Evolutionary conservation across 2,888 invertebrate genomes (phyloP).

Genomic region (Noctuana brunneofusca): DNA sequence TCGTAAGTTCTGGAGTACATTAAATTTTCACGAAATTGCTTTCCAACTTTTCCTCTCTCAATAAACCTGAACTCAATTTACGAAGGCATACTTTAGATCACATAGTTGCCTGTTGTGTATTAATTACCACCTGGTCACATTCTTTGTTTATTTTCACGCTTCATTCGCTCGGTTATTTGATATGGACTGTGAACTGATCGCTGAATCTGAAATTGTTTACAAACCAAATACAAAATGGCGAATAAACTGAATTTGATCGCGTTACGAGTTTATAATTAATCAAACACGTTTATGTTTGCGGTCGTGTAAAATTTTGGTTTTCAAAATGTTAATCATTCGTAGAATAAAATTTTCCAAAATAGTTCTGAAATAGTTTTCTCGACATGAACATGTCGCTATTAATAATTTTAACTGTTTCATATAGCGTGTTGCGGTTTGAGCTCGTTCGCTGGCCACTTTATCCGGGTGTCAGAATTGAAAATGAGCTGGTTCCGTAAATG

Average conservation of each 20-base stretch:
- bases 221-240: slow-evolving; percentile 5
- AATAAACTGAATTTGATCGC: slow-evolving; percentile 3
- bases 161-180: neutral
- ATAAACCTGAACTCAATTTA: slow-evolving; percentile 71
- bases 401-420: slow-evolving; percentile 44
- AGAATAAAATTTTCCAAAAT: neutral
- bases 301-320: too few relatives aligned
- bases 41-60: slow-evolving; percentile 74
- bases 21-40: slow-evolving; percentile 80
- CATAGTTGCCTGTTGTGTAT: slow-evolving; percentile 58
- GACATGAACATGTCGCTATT: slow-evolving; percentile 8
- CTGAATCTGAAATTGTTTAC: slow-evolving; percentile 15
- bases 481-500: slow-evolving; percentile 72
- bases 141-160: slow-evolving; percentile 40
- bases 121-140: slow-evolving; percentile 54
- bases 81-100: slow-evolving; percentile 69
- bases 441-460: slow-evolving; percentile 69
- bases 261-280: slow-evolving; percentile 8
- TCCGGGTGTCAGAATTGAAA: slow-evolving; percentile 78
- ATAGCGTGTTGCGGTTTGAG: slow-evolving; percentile 58
- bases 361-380: neutral
- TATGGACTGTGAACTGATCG: neutral
- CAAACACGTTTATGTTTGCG: neutral
- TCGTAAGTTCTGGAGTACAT: slow-evolving; percentile 71
- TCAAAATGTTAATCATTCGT: too few relatives aligned